phyloP scores from a whole-genome alignment of 2,113 vertebrate species.

The Erpornis zantholeuca region DNA sequence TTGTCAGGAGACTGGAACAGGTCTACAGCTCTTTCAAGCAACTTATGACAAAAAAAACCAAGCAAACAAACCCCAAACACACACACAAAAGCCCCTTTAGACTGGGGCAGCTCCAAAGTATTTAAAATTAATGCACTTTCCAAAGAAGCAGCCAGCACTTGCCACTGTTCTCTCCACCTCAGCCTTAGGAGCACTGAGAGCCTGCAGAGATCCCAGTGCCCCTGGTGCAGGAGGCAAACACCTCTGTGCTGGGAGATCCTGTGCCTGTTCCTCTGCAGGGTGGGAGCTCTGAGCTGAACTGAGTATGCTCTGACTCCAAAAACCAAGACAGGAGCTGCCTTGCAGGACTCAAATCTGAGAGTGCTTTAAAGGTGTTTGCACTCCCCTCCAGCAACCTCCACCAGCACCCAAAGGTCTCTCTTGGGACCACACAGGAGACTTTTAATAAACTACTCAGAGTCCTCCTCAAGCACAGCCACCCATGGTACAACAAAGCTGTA shows the following conservation, averaged over 20 bases:
- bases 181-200: neutral
- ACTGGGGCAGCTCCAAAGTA: neutral
- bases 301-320: too few relatives aligned
- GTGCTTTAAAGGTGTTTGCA: neutral
- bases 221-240: neutral
- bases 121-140: neutral
- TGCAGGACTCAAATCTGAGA: neutral
- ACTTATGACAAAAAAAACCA: neutral
- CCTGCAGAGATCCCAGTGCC: neutral
- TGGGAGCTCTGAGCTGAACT: neutral
- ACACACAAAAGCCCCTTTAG: neutral
- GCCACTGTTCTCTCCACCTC: rapidly evolving
- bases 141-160: neutral
- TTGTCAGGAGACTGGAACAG: neutral
- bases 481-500: neutral
- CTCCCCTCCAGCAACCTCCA: too few relatives aligned
- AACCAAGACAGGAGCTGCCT: neutral
- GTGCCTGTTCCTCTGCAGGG: neutral
- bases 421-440: neutral
- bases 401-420: neutral
- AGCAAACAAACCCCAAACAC: neutral
- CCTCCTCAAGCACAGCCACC: neutral
- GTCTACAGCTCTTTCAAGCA: neutral
- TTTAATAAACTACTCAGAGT: neutral
- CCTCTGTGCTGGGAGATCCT: neutral